Evolutionary conservation across 2,113 vertebrate species (phyloP).

Genomic region (Kryptolebias marmoratus): DNA sequence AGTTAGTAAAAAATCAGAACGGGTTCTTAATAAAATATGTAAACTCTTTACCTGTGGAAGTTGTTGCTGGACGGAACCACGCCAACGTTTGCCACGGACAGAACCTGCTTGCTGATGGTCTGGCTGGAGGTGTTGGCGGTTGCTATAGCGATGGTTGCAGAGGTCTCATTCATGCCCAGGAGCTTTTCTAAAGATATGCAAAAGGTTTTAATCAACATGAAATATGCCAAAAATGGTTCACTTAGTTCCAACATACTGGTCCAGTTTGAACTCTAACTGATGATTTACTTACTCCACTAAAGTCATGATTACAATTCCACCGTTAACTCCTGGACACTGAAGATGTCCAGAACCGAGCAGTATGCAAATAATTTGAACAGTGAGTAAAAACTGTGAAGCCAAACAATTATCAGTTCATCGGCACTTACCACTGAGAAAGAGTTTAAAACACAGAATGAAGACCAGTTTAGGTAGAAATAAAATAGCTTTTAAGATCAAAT

Average conservation of each 20-base stretch:
- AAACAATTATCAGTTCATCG: conserved; percentile 13
- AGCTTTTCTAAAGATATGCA: conserved; percentile 85
- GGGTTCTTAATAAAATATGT: not conserved
- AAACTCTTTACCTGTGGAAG: conserved; percentile 84
- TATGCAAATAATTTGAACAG: not conserved
- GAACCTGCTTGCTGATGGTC: conserved; percentile 83
- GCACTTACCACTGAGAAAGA: conserved; percentile 19
- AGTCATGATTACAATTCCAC: not conserved
- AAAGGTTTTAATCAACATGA: not conserved
- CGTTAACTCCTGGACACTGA: not conserved
- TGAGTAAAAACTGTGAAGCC: not conserved
- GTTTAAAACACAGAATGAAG: conserved; percentile 31
- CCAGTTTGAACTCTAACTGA: not conserved
- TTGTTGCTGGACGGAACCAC: conserved; percentile 85
- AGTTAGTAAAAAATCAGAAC: not conserved
- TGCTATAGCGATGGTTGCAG: conserved; percentile 81
- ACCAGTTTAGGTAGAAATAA: conserved; percentile 38
- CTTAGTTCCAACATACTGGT: not conserved
- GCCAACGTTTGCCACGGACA: conserved; percentile 88
- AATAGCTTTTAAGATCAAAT: conserved; percentile 43
- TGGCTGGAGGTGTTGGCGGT: conserved; percentile 82
- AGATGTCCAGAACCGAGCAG: not conserved
- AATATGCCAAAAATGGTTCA: not conserved
- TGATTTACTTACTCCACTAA: not conserved
- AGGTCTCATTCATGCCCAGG: conserved; percentile 94